Conservation (phyloP, 2,113 vertebrate genomes). For the Mungos mungo region DNA sequence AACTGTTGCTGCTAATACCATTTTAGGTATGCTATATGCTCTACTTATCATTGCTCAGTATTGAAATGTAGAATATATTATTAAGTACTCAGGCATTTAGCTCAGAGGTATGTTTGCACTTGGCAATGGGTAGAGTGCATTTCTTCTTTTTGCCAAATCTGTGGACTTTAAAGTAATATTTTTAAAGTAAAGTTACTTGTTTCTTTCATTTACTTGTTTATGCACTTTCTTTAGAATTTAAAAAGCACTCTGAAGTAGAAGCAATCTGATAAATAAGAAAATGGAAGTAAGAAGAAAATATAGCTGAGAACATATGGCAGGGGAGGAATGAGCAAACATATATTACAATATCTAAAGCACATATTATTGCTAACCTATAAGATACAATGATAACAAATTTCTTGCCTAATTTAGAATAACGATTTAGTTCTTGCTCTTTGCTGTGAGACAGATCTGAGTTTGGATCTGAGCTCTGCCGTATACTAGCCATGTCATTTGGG, state of each 20-base stretch:
- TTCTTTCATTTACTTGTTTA: constrained; percentile 11
- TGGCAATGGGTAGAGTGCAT: not conserved
- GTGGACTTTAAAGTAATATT: not conserved
- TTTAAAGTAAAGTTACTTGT: not conserved
- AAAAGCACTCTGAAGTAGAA: not conserved
- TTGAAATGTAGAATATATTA: not conserved
- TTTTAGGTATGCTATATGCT: not conserved
- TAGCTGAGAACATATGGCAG: not conserved
- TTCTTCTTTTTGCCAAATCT: not conserved
- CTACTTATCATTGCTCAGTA: not conserved
- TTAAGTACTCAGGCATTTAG: not conserved
- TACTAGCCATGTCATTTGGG: not conserved
- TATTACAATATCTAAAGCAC: not conserved
- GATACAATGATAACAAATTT: not conserved
- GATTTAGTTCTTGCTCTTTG: constrained; percentile 1
- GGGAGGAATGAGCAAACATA: not conserved
- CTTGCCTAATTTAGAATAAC: not conserved
- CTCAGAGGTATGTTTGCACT: not conserved
- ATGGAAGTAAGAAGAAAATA: constrained; percentile 24
- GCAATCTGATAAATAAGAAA: not conserved
- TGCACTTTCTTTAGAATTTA: not conserved
- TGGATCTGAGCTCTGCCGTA: not conserved
- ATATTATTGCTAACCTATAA: not conserved
- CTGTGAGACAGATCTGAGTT: not conserved
- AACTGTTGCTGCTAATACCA: constrained; percentile 16